These are phyloP conservation scores for Notiomystis cincta DNA, from an alignment of 2,113 vertebrate species.

Conservation along the genomic window DNA sequence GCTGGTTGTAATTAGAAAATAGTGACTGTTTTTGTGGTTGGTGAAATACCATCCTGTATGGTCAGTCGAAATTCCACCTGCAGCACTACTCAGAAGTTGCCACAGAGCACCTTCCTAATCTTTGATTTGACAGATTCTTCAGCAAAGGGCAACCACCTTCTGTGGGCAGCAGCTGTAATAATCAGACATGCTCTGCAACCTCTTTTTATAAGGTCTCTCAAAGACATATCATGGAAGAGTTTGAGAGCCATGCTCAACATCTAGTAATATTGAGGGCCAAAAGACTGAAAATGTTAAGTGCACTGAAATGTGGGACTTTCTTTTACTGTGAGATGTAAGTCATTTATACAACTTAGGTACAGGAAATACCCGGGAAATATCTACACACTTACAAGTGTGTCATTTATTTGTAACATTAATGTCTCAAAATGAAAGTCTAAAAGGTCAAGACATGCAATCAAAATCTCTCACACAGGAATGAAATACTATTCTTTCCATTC, in stretches of 20 bases:
- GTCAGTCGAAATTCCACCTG: slow-evolving; percentile 1
- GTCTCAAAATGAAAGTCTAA: not conserved
- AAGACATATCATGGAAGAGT: not conserved
- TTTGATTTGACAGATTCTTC: not conserved
- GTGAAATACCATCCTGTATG: slow-evolving; percentile 17
- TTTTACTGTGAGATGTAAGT: not conserved
- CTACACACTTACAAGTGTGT: not conserved
- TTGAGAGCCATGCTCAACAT: not conserved
- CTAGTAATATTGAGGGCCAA: not conserved
- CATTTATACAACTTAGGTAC: not conserved
- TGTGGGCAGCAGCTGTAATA: not conserved
- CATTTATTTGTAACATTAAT: not conserved
- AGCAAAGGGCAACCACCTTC: not conserved
- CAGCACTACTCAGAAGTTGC: not conserved
- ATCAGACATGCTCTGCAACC: not conserved
- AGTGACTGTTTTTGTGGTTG: not conserved
- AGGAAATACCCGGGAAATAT: not conserved
- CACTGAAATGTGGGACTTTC: not conserved
- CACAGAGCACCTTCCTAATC: not conserved
- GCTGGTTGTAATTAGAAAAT: slow-evolving; percentile 34
- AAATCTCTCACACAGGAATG: not conserved
- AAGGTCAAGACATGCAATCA: not conserved
- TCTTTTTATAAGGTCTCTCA: not conserved
- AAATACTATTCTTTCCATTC: not conserved
- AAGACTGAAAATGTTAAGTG: not conserved